A percentile compares a stretch with the other conserved stretches of the same genome.
These are phyloP conservation scores for Amphimedon queenslandica DNA, from an alignment of 37 sponge, comb jelly and placozoan genomes.

Conservation along the genomic window DNA sequence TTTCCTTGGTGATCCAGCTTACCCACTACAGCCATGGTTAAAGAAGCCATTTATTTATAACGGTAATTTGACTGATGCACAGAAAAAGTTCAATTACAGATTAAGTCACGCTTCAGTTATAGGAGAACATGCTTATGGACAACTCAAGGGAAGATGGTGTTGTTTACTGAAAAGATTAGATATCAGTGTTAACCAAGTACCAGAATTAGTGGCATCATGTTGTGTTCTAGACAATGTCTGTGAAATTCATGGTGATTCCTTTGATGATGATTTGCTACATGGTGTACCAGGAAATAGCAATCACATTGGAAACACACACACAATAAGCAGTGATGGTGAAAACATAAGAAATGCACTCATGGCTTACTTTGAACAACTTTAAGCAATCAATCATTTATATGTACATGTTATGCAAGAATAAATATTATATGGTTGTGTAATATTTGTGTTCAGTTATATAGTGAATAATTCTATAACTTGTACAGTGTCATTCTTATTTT, in stretches of 20 bases:
- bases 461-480: no score
- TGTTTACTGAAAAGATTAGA: constrained; percentile 23
- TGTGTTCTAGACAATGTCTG: constrained; percentile 30
- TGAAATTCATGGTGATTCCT: constrained; percentile 10
- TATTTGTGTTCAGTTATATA: no score
- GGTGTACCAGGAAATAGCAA: background rate
- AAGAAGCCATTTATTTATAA: constrained; percentile 35
- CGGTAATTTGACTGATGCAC: constrained; percentile 5
- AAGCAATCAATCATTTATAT: no score
- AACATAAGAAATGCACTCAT: background rate
- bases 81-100: constrained; percentile 26
- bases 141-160: constrained; percentile 39
- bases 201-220: constrained; percentile 27
- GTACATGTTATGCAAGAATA: no score
- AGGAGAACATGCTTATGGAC: constrained; percentile 28
- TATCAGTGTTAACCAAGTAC: background rate
- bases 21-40: constrained; percentile 44
- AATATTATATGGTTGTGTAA: no score
- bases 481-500: no score
- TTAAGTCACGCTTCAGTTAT: constrained; percentile 19
- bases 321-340: background rate
- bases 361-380: no score
- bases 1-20: constrained; percentile 43
- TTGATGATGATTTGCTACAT: constrained; percentile 16
- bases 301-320: background rate